Evolutionary conservation across 2,113 vertebrate genomes (phyloP).

Genomic region (Tyrannus savana): DNA sequence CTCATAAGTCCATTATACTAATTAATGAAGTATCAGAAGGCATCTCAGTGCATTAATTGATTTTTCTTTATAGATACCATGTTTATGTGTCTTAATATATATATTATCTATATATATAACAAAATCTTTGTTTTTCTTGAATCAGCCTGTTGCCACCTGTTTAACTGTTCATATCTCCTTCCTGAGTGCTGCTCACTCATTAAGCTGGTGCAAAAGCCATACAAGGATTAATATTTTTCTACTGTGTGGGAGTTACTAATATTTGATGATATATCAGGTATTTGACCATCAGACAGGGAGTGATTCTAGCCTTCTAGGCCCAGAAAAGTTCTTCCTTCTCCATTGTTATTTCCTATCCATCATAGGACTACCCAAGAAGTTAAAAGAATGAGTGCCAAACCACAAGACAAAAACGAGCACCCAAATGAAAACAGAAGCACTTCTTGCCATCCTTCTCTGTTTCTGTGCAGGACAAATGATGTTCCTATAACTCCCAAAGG

Average conservation of each 20-base stretch:
- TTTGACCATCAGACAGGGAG: not conserved
- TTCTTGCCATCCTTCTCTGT: not conserved
- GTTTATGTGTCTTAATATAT: not conserved
- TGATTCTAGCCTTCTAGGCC: not conserved
- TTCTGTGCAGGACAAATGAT: not conserved
- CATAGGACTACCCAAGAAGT: not conserved
- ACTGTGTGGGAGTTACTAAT: not conserved
- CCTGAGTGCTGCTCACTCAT: not conserved
- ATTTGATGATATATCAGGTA: not conserved
- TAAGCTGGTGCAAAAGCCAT: not conserved
- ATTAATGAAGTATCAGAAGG: not conserved
- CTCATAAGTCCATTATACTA: not conserved
- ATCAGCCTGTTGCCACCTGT: not conserved
- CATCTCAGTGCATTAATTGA: not conserved
- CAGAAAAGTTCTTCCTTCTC: not conserved
- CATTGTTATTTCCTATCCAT: not conserved
- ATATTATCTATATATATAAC: not conserved
- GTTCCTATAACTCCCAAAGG: not conserved
- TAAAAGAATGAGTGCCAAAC: not conserved
- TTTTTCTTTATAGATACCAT: not conserved
- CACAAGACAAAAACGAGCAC: not conserved
- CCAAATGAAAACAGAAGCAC: not conserved
- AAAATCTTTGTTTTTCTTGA: not conserved
- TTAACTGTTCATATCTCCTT: not conserved
- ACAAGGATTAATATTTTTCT: not conserved